Base-by-base conservation (phyloP, 2,888 invertebrate genomes). In the Oxytorus armatus region DNA sequence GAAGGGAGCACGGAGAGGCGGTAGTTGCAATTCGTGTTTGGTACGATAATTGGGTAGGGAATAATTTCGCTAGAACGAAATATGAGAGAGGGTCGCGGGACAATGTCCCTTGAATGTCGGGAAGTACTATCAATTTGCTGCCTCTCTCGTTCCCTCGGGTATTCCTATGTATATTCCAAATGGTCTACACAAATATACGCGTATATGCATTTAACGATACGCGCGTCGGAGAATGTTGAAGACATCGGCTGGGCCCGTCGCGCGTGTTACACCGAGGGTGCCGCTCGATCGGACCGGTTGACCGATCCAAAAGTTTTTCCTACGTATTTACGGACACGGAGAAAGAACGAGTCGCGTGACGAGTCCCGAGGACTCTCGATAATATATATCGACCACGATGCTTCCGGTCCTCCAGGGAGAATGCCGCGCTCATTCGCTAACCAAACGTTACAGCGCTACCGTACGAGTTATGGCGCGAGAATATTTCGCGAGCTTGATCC, bases 21-120 rank as follows among this genome's bases (percentile, higher is more conserved):
- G 76, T 75, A 83, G 89, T 89, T 89, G 88, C 87, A 89, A 90
- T 90, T 90, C 88, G 88, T 91, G 89, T 90, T 89, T 88, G 87
- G 88, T 87, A 90, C 90, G 90, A 90, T 91, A 90, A 91, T 91
- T 91, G 90, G 88, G 85, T 84, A 76, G 83, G 82, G 86, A 87
- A 89, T 90, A 90, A 90, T 90, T 87, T 87, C 84, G 86, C 86
- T 85, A 81, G 81, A 75, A 74, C 81, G 80, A 80, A 82, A 84
- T 77, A 83, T 73, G 80, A 70, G 75, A 76, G 79, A 76, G 79
- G 77, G 80, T 81, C 74, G 70, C 66, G 55, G 66, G 80, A 47
- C 82, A 77, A 77, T 68, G 77, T 49, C 69, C 25, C 61, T 55
- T 29, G 53, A 72, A 72, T 76, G 47, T 47, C 11, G 29, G 66